Evolutionary conservation across 2,888 invertebrate species (phyloP).

Genomic region (Lithophane semibrunnea): DNA sequence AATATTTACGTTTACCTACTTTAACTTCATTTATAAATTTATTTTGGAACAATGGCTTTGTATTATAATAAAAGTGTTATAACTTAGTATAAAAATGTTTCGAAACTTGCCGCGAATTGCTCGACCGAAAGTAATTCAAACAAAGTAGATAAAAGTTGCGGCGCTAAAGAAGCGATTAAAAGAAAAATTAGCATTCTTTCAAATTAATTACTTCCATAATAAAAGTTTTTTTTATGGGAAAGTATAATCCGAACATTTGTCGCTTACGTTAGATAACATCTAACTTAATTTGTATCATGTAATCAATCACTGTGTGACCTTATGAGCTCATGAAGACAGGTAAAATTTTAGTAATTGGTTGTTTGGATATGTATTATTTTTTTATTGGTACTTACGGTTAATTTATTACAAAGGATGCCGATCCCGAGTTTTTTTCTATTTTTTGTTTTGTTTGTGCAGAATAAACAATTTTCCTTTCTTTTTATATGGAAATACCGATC

Average conservation of each 20-base stretch:
- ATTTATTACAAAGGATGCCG: not conserved
- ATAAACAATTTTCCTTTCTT: too few species aligned
- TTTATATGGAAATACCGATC: not conserved
- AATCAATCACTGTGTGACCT: not conserved
- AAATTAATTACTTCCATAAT: slow-evolving; percentile 89
- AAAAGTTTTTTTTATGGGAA: slow-evolving; percentile 86
- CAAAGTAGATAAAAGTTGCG: slow-evolving; percentile 90
- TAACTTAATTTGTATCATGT: not conserved
- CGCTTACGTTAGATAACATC: slow-evolving; percentile 56
- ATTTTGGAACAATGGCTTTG: slow-evolving; percentile 71
- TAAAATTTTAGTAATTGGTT: not conserved
- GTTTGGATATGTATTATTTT: not conserved
- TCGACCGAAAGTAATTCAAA: slow-evolving; percentile 88
- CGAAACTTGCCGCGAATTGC: slow-evolving; percentile 82
- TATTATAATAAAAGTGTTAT: slow-evolving; percentile 74
- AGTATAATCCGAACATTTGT: slow-evolving; percentile 80
- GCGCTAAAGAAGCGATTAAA: slow-evolving; percentile 89
- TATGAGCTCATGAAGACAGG: not conserved
- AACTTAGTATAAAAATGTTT: slow-evolving; percentile 79
- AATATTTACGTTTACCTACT: slow-evolving; percentile 33
- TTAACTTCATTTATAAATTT: slow-evolving; percentile 56
- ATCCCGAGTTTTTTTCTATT: not conserved
- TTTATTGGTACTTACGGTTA: not conserved
- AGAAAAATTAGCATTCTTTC: slow-evolving; percentile 89
- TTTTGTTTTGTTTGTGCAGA: too few species aligned